Evolutionary conservation across 2,797 vertebrate species (phyloP).

Genomic region (Lithobates sylvaticus): DNA sequence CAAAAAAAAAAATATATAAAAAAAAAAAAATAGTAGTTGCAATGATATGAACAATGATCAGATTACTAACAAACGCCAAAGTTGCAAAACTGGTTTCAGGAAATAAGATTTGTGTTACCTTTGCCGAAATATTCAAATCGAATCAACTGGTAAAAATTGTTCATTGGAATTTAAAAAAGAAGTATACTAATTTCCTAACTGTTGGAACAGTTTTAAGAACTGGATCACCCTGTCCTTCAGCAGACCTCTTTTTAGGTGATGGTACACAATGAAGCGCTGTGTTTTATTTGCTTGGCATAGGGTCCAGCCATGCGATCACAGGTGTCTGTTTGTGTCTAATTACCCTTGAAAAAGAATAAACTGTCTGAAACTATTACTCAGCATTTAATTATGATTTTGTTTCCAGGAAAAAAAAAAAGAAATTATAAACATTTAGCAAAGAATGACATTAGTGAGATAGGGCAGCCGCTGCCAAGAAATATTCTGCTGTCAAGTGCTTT

Average conservation of each 20-base stretch:
- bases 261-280: background rate
- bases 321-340: background rate
- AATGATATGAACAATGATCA: too few relatives aligned
- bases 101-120: too few relatives aligned
- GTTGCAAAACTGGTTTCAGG: too few relatives aligned
- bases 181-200: too few relatives aligned
- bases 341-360: background rate
- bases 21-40: too few relatives aligned
- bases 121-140: too few relatives aligned
- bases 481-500: slow-evolving; percentile 34
- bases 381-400: slow-evolving; percentile 1
- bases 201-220: too few relatives aligned
- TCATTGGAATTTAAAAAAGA: too few relatives aligned
- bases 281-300: background rate
- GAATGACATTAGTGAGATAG: slow-evolving; percentile 28
- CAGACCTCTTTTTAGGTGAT: background rate
- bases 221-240: background rate
- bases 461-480: slow-evolving; percentile 31
- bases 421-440: slow-evolving; percentile 3
- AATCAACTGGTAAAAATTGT: too few relatives aligned
- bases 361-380: background rate
- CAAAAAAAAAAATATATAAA: too few relatives aligned
- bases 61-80: too few relatives aligned
- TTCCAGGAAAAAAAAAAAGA: slow-evolving; percentile 24
- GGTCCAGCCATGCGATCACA: background rate